A percentile compares a stretch with the other conserved stretches of the same genome.
These are phyloP conservation scores for Fundulus diaphanus DNA, from an alignment of 2,797 vertebrate genomes.

Conservation along the genomic window DNA sequence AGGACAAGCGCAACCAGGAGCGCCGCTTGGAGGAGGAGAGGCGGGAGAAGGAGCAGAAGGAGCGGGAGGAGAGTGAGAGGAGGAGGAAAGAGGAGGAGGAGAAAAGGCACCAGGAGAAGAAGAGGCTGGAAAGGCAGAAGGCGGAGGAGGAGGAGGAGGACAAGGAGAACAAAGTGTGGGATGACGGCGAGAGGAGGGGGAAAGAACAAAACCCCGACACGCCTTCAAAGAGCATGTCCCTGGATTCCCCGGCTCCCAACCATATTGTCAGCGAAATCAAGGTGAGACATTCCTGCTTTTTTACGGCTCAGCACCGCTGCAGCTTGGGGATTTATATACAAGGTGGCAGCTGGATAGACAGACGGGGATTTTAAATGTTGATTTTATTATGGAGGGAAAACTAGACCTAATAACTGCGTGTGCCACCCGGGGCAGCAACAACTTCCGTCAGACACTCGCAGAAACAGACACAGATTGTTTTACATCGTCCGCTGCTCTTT, in stretches of 20 bases:
- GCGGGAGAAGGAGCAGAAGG: constrained; percentile 50
- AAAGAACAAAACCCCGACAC: constrained; percentile 74
- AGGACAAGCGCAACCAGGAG: constrained; percentile 81
- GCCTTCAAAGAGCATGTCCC: constrained; percentile 77
- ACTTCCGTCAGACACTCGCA: no score
- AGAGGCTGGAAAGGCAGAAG: constrained; percentile 77
- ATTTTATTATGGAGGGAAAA: neutral
- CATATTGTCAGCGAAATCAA: constrained; percentile 75
- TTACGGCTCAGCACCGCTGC: neutral
- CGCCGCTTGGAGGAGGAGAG: constrained; percentile 71
- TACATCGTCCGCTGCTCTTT: neutral
- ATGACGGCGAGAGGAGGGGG: constrained; percentile 75
- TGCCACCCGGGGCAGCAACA: no score
- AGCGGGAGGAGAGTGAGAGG: constrained; percentile 61
- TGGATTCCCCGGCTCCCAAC: constrained; percentile 78
- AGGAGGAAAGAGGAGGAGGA: constrained; percentile 81
- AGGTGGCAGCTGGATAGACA: neutral
- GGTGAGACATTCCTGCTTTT: constrained; percentile 52
- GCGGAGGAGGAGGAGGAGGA: constrained; percentile 74
- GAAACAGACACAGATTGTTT: neutral
- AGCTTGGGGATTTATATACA: neutral
- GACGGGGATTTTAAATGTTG: neutral
- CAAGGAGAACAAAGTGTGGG: constrained; percentile 72
- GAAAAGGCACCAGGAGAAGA: constrained; percentile 75
- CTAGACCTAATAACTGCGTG: neutral